Evolutionary conservation across 2,113 vertebrate species (phyloP), one percentile per base, ranked within the genome.

Genomic region (Dromaius novaehollandiae): DNA sequence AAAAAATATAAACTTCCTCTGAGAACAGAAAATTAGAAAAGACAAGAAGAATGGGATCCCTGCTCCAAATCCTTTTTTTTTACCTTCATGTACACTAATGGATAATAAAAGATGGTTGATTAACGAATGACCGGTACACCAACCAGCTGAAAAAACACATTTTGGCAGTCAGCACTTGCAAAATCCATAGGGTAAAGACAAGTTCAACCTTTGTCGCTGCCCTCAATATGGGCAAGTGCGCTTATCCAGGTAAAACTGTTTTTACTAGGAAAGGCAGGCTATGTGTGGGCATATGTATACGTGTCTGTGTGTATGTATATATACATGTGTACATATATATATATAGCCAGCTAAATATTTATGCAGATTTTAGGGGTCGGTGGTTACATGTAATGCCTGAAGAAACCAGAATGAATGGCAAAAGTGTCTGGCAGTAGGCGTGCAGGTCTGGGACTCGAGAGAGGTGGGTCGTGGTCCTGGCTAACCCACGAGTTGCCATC

Each of bases 21-120:
- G 80, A 96, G 95, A 91, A 94, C 40, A 94, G 95, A 95, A 97
- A 97, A 97, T 96, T 93, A 96, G 88, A 93, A 95, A 95, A 97
- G 95, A 96, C 87, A 96, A 95, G 95, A 97, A 92, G 83, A 97
- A 95, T 96, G 94, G 76, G 71, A 92, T 96, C 75, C 46, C 26
- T 95, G 77, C 90, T 94, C 93, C 80, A 95, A 91, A 95, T 95
- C 69, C 24, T 64, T 93, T 96, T 84, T 94, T 88, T 95, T 96
- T 71, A 94, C 76, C 88, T 95, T 97, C 96, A 97, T 96, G 81
- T 91, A 82, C 79, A 11, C 91, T 97, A 97, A 97, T 97, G 96
- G 94, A 85, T 96, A 97, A 96, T 96, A 98, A 97, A 97, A 92
- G 69, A 46, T 82, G 14, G 87, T 93, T 96, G 96, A 97, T 96